Base-by-base conservation (phyloP, 2,888 invertebrate species). In the Ceraclea dissimilis region DNA sequence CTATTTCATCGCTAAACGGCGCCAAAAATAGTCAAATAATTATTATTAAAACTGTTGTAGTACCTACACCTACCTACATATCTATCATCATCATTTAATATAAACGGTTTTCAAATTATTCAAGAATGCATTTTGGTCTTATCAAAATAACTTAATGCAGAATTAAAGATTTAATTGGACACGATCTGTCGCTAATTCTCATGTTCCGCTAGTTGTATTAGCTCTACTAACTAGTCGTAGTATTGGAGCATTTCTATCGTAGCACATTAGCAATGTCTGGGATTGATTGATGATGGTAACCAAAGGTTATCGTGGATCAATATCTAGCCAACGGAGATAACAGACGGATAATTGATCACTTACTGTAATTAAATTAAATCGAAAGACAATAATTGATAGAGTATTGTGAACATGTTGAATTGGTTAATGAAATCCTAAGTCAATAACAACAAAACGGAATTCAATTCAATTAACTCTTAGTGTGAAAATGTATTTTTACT, bases 171-270 rank as follows among this genome's bases (percentile, higher is more conserved):
- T 52, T 58, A 58, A 58, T 58, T 58, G 58, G 54, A 58, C 58
- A 58, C 58, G 55, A 58, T 52, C 58, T 54, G 54, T 58, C 58
- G 58, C 58, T 55, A 58, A 58, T 58, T 58, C 52, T 19, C 49
- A 19, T 33, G 18, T 58, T 34, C 58, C 58, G 58, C 54, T 58
- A 58, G 22, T 13, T 39, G n/a, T 39, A 16, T 2, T 39, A 39
- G 8, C 39, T 16, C 5, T 2, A 6, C 26, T 6, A 26, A 26
- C 26, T 26, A 26, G n/a, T 26, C 26, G 26, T 6, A 26, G 26
- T 26, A 26, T 26, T 26, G 26, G 26, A 39, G 13, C 39, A 39
- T 39, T 39, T 39, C n/a, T 39, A 39, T 13, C 5, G n/a, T 39
- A 16, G 39, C 39, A 39, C 39, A 39, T 39, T 39, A 39, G 39